Base-by-base conservation (phyloP, 2,113 vertebrate genomes). In the Oostethus manadensis region DNA sequence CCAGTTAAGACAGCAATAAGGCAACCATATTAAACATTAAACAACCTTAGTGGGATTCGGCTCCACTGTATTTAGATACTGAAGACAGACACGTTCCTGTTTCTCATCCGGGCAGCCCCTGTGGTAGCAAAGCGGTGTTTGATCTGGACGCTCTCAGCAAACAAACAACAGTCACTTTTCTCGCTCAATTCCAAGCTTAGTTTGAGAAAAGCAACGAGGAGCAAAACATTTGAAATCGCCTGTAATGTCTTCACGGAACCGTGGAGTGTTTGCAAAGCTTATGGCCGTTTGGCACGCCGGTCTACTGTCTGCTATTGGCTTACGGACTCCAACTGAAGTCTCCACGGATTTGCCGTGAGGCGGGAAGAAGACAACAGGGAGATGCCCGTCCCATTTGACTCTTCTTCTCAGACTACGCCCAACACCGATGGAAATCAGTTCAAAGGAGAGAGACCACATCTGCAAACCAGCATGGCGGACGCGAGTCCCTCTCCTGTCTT, bases 281-380 rank as follows among this genome's bases (percentile, higher is more conserved):
- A 58, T 26, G 45, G 47, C 58, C 51, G 49, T 35, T 50, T 61
- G 38, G 69, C 21, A 15, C 50, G 50, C 42, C 43, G 38, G 38
- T 62, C 40, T 51, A 46, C 29, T 66, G 51, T 65, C 68, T 70
- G 57, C 78, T 84, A 64, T 70, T 57, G 51, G 54, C 60, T 78
- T 73, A 83, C 78, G 80, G 80, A 88, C 78, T 85, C 44, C 72
- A 79, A 65, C 60, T 46, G 73, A 79, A 76, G 66, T 65, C 44
- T 76, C 76, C 66, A 56, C 73, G 80, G 68, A 77, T 82, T 86
- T 76, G 70, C 67, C 51, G 59, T 53, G 74, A 84, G 75, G 61
- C 74, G 55, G 77, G 60, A 65, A 64, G 68, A 73, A 65, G 58
- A 68, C 58, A 6, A 64, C 59, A 40, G 72, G 74, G 73, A 77